Percentiles rank a stretch among this genome's conserved stretches.
phyloP scores from a whole-genome alignment of 2,797 vertebrate species.

The Cottoperca gobio region DNA sequence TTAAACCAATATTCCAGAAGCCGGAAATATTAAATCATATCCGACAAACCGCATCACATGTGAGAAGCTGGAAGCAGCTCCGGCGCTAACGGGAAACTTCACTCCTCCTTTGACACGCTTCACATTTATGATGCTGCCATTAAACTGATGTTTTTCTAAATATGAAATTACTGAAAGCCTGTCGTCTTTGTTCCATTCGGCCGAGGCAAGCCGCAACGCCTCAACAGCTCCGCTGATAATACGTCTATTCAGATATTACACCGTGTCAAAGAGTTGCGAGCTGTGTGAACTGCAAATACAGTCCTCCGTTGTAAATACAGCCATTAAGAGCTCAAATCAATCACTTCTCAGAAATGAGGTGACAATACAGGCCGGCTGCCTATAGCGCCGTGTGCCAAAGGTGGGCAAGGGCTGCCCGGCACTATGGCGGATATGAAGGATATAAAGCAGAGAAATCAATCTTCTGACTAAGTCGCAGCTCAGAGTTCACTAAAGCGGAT shows the following conservation, averaged over 20 bases:
- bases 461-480: conserved; percentile 66
- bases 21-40: background rate
- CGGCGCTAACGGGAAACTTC: no score
- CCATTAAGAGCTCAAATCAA: conserved; percentile 65
- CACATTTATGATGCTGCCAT: background rate
- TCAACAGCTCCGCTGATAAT: conserved; percentile 48
- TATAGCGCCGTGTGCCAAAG: conserved; percentile 63
- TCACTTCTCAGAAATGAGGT: conserved; percentile 65
- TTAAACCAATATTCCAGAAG: background rate
- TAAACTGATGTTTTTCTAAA: conserved; percentile 16
- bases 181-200: conserved; percentile 16
- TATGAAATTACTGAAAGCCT: background rate
- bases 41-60: background rate
- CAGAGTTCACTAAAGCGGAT: conserved; percentile 70
- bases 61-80: conserved; percentile 1
- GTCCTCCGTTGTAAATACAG: conserved; percentile 50
- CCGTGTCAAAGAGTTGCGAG: conserved; percentile 48
- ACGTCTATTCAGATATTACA: conserved; percentile 48
- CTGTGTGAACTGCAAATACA: conserved; percentile 74
- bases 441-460: conserved; percentile 73
- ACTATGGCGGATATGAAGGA: conserved; percentile 57
- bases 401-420: conserved; percentile 52
- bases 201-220: conserved; percentile 40
- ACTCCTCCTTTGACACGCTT: background rate
- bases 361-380: conserved; percentile 47